Evolutionary conservation across 2,113 vertebrate genomes (phyloP), one percentile per base, ranked within the genome.

Genomic region (Toxostoma redivivum): DNA sequence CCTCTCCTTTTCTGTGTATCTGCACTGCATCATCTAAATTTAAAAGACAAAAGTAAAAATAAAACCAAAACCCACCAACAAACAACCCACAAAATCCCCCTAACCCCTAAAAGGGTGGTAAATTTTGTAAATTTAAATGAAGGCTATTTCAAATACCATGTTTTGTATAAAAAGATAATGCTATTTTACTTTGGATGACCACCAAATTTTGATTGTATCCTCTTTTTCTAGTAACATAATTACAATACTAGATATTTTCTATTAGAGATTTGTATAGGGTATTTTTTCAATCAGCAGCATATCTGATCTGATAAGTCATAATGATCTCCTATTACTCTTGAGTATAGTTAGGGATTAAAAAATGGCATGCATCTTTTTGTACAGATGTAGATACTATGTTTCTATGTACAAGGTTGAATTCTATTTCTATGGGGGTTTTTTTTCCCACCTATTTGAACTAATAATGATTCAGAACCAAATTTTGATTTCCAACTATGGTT

Each of bases 61-160:
- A 14, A n/a, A 60, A 40, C 3, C 6, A 42, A 53, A 33, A 11
- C 22, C 5, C 2, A 0, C 18, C 35, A 64, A 47, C 1, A 61
- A 84, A 50, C 5, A 35, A 9, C 7, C 7, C 16, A 45, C 6
- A 5, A 44, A 54, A 30, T 3, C 6, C 0, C 2, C 7, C 3
- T 21, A 61, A 8, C 4, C 7, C 8, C 20, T 57, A 30, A 69
- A 86, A 42, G 4, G 3, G 2, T 37, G 24, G 11, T 56, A 38
- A 74, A 62, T 15, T 48, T 44, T 48, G 10, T 42, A 64, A 40
- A 14, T 81, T 67, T 50, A 35, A 72, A 25, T 45, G 67, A 67
- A 56, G 10, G n/a, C 53, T 80, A 28, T 91, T 85, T 90, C 15
- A 40, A 88, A 71, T 23, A 9, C 18, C 38, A 19, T 38, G 13